A percentile compares a stretch with the other conserved stretches of the same genome.
phyloP scores from a whole-genome alignment of 2,888 invertebrate genomes.

The Agapostemon virescens region DNA sequence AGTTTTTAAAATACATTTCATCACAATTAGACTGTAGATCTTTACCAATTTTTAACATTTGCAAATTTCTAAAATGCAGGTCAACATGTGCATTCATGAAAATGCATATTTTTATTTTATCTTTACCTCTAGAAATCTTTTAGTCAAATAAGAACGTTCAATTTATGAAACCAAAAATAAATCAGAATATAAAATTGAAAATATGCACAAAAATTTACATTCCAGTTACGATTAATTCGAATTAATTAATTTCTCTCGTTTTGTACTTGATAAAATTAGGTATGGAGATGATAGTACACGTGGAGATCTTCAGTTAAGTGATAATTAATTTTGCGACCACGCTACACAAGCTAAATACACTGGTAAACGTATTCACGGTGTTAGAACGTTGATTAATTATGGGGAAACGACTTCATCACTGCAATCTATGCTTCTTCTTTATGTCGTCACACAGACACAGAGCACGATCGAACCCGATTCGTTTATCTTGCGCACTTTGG shows the following conservation, averaged over 20 bases:
- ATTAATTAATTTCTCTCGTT: background rate
- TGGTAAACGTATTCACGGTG: background rate
- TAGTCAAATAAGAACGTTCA: background rate
- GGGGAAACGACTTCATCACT: background rate
- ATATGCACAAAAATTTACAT: background rate
- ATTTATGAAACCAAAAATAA: background rate
- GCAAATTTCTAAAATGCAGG: background rate
- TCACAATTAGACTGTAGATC: no score
- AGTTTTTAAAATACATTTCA: no score
- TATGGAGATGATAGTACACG: background rate
- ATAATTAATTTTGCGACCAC: background rate
- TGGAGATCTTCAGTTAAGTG: background rate
- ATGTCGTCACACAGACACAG: background rate
- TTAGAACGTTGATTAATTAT: background rate
- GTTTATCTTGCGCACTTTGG: background rate
- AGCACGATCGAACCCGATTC: background rate
- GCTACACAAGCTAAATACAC: background rate
- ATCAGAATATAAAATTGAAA: background rate
- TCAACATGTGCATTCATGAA: no score
- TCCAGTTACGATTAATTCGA: background rate
- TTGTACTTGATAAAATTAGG: background rate
- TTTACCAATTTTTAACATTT: background rate
- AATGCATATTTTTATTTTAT: no score
- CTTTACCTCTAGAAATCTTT: background rate
- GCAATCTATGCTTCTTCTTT: background rate